Evolutionary conservation across 2,113 vertebrate genomes (phyloP).

Genomic region (Thalassarche chlororhynchos): DNA sequence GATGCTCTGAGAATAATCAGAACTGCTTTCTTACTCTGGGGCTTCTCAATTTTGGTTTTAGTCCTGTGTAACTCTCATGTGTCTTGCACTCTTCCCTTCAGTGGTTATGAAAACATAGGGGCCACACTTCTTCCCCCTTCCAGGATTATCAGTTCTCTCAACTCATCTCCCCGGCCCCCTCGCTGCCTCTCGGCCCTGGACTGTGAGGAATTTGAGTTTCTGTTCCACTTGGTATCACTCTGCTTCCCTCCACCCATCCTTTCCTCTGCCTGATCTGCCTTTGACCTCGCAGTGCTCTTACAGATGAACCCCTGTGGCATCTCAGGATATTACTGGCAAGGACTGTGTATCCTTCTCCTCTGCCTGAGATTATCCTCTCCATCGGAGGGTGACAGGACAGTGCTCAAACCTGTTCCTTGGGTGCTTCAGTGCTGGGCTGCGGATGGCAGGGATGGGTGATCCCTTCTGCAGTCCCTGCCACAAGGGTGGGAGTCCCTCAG

Average conservation of each 20-base stretch:
- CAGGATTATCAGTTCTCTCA: neutral
- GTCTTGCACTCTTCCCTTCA: neutral
- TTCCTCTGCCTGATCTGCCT: neutral
- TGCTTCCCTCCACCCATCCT: neutral
- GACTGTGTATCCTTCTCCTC: neutral
- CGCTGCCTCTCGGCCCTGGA: accelerated
- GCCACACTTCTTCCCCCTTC: neutral
- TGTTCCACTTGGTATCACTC: neutral
- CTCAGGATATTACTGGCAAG: neutral
- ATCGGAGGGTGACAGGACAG: neutral
- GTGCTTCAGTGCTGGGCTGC: neutral
- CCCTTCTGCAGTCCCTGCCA: neutral
- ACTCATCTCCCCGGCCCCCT: neutral
- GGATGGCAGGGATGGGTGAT: neutral
- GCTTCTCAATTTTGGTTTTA: neutral
- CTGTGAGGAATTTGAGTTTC: neutral
- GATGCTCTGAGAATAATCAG: neutral
- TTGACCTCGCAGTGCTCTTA: neutral
- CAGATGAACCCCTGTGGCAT: neutral
- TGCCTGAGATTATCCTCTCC: neutral
- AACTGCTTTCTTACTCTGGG: neutral
- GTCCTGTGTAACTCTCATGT: neutral
- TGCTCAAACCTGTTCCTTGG: neutral
- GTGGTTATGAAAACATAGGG: neutral
- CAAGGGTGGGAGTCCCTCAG: neutral